A percentile compares a stretch with the other conserved stretches of the same genome.
phyloP scores from a whole-genome alignment of 2,797 vertebrate species.

The Galago senegalensis region DNA sequence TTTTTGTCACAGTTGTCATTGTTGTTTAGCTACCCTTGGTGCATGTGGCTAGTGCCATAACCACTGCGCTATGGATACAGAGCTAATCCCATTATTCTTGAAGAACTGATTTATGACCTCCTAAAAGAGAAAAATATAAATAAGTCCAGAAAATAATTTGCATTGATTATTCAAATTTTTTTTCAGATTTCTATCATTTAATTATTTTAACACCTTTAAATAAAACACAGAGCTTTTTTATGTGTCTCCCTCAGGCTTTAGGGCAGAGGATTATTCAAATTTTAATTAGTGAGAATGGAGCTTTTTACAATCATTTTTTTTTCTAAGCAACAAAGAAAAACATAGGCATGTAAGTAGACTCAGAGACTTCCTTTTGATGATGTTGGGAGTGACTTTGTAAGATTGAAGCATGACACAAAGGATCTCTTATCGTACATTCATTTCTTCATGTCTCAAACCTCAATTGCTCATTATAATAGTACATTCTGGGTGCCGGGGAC shows the following conservation, averaged over 20 bases:
- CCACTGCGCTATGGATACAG: no score
- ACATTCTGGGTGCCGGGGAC: not conserved
- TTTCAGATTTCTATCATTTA: no score
- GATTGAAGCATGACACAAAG: not conserved
- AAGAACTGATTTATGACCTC: not conserved
- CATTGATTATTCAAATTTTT: not conserved
- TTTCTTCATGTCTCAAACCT: not conserved
- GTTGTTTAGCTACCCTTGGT: no score
- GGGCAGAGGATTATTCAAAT: not conserved
- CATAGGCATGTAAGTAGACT: not conserved
- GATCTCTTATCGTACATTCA: not conserved
- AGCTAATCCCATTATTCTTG: not conserved
- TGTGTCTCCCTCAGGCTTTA: no score
- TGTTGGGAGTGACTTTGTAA: not conserved
- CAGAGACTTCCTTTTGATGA: not conserved
- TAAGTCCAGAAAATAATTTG: not conserved
- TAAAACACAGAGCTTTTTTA: no score
- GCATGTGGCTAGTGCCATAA: no score
- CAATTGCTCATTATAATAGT: not conserved
- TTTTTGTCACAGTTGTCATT: no score
- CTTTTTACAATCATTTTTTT: not conserved
- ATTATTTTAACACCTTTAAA: no score
- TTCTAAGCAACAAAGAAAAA: slow-evolving; percentile 8
- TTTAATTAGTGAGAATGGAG: not conserved
- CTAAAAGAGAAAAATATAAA: not conserved